A percentile compares a stretch with the other conserved stretches of the same genome.
phyloP scores from a whole-genome alignment of 2,113 vertebrate species.

The Dissostichus mawsoni region DNA sequence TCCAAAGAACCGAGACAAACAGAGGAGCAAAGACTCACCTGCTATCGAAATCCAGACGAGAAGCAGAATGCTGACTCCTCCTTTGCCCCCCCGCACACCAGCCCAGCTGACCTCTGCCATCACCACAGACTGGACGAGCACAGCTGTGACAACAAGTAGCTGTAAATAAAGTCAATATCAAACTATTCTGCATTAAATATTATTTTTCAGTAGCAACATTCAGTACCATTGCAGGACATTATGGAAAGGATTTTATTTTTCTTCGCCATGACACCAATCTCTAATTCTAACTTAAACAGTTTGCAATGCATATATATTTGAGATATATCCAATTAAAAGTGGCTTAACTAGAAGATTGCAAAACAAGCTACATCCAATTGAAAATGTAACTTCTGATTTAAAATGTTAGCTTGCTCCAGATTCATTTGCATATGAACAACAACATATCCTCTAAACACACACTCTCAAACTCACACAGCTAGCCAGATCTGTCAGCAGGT shows the following conservation, averaged over 20 bases:
- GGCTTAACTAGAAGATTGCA: not conserved
- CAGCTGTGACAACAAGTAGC: not conserved
- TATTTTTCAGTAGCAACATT: not conserved
- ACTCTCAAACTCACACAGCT: not conserved
- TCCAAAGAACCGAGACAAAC: not conserved
- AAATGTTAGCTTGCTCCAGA: not conserved
- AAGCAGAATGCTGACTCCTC: slow-evolving; percentile 17
- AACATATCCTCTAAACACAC: not conserved
- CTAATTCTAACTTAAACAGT: not conserved
- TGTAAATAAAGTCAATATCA: not conserved
- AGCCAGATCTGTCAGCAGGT: not conserved
- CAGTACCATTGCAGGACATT: not conserved
- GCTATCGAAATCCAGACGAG: slow-evolving; percentile 45
- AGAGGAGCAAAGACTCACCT: slow-evolving; percentile 43
- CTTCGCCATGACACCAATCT: not conserved
- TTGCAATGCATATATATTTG: too few relatives aligned
- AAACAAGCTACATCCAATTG: not conserved
- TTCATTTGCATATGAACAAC: too few relatives aligned
- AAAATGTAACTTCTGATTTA: not conserved
- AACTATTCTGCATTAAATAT: not conserved
- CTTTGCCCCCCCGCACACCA: not conserved
- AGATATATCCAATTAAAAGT: too few relatives aligned
- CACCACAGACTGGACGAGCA: slow-evolving; percentile 34
- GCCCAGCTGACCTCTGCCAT: slow-evolving; percentile 44
- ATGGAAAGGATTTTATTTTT: not conserved